Base-by-base conservation (phyloP, 1,140 invertebrate species). In the Coptotermes formosanus region DNA sequence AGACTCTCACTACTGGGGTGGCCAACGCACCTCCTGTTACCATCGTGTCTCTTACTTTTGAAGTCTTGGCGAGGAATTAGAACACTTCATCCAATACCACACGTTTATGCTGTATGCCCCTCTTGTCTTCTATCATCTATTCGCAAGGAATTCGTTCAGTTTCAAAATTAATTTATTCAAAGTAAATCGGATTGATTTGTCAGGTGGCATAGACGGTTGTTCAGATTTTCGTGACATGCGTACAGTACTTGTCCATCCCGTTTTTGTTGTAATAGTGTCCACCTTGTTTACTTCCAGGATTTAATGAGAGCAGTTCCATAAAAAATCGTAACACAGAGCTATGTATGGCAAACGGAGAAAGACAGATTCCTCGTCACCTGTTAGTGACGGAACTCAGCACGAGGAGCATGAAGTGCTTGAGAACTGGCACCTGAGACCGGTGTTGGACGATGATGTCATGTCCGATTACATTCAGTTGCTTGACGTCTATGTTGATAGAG, bases 401-500 rank as follows among this genome's bases (percentile, higher is more conserved):
- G 9, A n/a, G 6, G 25, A 30, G 9, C 21, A 83, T 2, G 45
- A 55, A 19, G 38, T 8, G 8, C 38, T 52, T 8, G 48, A 32
- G 48, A 59, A 59, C 48, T 85, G 85, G 85, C 25, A 38, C 3
- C n/a, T 85, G 30, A 38, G 38, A 64, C 85, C 85, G 21, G 85
- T 85, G 30, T 44, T 85, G 19, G 85, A 45, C 45, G 85, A 82
- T 44, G 85, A 85, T 21, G 25, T 85, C 32, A 44, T 48, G 11
- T 19, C 14, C n/a, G 90, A 92, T 11, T n/a, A 12, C n/a, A 90
- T 93, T 48, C 90, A 92, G 0, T 89, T 93, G 8, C 90, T 92
- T 3, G 90, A 94, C 86, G 93, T 94, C 2, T 95, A 93, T 88
- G 91, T 93, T 12, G 94, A 92, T 45, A 90, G 91, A 59, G 90